Percentiles rank a stretch among this genome's conserved stretches.
These are phyloP conservation scores for Schizopygopsis malacanthus DNA, from an alignment of 2,797 vertebrate species.

Conservation along the genomic window DNA sequence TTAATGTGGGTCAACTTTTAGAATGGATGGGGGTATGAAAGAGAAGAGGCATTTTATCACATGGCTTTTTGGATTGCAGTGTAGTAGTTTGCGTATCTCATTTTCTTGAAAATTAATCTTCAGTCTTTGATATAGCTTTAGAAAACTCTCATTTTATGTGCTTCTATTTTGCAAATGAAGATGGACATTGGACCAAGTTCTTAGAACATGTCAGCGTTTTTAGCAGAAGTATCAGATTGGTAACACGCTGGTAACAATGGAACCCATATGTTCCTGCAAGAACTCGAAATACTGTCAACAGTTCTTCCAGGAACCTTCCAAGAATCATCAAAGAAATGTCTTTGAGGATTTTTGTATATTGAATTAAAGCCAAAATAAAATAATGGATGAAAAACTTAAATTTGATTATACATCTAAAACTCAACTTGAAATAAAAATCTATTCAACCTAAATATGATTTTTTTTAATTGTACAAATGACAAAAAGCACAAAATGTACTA, in stretches of 20 bases:
- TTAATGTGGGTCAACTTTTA: constrained; percentile 54
- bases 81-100: background rate
- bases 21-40: constrained; percentile 11
- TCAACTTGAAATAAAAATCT: background rate
- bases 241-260: background rate
- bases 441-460: background rate
- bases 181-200: constrained; percentile 3
- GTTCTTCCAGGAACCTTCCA: background rate
- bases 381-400: background rate
- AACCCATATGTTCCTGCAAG: background rate
- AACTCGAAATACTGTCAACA: background rate
- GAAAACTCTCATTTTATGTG: background rate
- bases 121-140: background rate
- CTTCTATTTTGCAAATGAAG: background rate
- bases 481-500: background rate
- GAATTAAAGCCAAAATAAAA: background rate
- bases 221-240: background rate
- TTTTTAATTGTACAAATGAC: background rate
- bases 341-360: background rate
- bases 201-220: background rate
- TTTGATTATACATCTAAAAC: background rate
- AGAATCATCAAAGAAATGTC: background rate
- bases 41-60: background rate
- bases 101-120: constrained; percentile 2
- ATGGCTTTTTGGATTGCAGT: background rate